Base-by-base conservation (phyloP, 1,140 invertebrate genomes). In the Cydia splendana region DNA sequence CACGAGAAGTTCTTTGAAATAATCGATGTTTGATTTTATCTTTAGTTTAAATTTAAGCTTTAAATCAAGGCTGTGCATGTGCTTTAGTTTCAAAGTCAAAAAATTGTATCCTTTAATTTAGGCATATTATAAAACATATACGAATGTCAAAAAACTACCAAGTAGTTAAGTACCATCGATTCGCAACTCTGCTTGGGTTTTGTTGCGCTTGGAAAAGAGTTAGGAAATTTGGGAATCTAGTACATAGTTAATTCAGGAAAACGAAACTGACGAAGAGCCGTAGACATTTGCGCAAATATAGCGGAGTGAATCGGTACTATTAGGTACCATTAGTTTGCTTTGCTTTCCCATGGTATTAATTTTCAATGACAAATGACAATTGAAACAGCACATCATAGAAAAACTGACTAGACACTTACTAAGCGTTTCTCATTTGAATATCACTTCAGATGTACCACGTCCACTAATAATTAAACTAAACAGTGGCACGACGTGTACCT, bases 391-490 rank as follows among this genome's bases (percentile, higher is more conserved):
- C 24, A 62, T 2, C 20, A 24, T 62, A 24, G 57, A 24, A 57
- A 57, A 51, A 62, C 7, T 62, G 57, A 62, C 57, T 62, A 62
- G 57, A 62, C 57, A 62, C n/a, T 53, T 53, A 62, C 57, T 62
- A 62, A 62, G 57, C 57, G 57, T 24, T 62, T 62, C 30, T 71
- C 67, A 71, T 71, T 71, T 10, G 15, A 71, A 71, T 71, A 45
- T 71, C 67, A 71, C 67, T 71, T 71, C 67, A 71, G 34, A 71
- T 9, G 34, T 38, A 18, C 34, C 30, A 71, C 67, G 67, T 71
- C 48, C 28, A 74, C 86, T 85, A 89, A 87, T 91, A 87, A 88
- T 85, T 79, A 85, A 83, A 82, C 69, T 81, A 75, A 84, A 81
- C 78, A 81, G 79, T 78, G 77, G 67, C 77, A 73, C 77, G 80